Conservation (phyloP, 2,113 vertebrate species). For the Odocoileus virginianus region DNA sequence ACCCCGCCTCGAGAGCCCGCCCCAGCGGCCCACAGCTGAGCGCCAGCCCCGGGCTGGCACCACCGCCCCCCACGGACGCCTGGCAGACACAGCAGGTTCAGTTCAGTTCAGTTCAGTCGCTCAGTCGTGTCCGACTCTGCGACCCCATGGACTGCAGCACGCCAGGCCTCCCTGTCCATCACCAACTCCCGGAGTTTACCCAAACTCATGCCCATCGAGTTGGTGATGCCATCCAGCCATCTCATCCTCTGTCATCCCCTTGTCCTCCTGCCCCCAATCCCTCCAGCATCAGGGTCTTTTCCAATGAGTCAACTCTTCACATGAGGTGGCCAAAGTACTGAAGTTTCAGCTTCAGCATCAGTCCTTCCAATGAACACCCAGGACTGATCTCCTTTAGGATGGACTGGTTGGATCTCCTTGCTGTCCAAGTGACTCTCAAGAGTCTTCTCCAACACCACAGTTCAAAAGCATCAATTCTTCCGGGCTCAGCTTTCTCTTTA, state of each 20-base stretch:
- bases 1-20: not conserved
- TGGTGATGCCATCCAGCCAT: not conserved
- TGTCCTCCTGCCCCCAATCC: not conserved
- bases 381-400: not conserved
- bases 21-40: rapidly evolving
- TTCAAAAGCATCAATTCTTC: no score
- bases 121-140: not conserved
- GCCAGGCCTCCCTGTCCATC: not conserved
- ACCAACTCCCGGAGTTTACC: not conserved
- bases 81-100: not conserved
- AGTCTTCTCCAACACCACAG: no score
- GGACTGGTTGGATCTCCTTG: no score
- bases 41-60: not conserved
- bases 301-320: rapidly evolving
- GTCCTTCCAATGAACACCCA: not conserved
- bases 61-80: rapidly evolving
- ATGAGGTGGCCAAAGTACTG: not conserved
- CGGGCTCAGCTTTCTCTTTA: rapidly evolving
- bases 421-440: no score
- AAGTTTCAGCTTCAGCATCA: not conserved
- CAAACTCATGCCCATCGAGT: not conserved
- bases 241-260: not conserved
- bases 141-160: not conserved
- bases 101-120: not conserved
- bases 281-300: not conserved